These are phyloP conservation scores for Trachelus troglodyta DNA, from an alignment of 2,888 invertebrate species.

Conservation along the genomic window DNA sequence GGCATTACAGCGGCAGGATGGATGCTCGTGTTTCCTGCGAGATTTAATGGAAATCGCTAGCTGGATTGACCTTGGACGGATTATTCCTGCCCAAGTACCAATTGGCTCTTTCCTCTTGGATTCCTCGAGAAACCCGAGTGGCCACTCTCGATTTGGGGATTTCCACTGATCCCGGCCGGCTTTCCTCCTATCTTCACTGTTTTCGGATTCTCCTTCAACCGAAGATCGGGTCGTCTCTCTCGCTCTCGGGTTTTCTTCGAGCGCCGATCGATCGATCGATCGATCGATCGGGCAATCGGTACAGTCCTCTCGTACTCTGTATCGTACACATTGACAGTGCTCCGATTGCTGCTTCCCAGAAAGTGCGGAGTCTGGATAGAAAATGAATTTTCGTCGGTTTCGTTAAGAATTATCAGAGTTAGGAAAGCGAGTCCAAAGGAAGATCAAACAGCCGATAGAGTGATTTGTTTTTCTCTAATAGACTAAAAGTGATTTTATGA, in stretches of 20 bases:
- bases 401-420: not conserved
- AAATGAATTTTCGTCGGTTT: not conserved
- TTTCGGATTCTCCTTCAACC: not conserved
- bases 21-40: conserved; percentile 22
- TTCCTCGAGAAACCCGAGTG: not conserved
- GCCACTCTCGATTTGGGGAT: not conserved
- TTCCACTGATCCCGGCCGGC: not conserved
- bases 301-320: too few relatives aligned
- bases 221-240: not conserved
- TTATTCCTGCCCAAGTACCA: conserved; percentile 13
- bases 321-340: too few relatives aligned
- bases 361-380: not conserved
- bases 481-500: not conserved
- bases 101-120: not conserved
- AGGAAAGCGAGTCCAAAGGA: not conserved
- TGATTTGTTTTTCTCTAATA: not conserved
- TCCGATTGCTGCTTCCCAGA: too few relatives aligned
- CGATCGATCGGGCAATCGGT: too few relatives aligned
- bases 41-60: conserved; percentile 26
- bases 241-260: not conserved
- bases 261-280: too few relatives aligned
- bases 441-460: not conserved
- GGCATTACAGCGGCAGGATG: not conserved
- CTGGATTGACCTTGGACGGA: conserved; percentile 10
- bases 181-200: not conserved